These are phyloP conservation scores for Probosciger aterrimus DNA, from an alignment of 2,113 vertebrate species.

Conservation along the genomic window DNA sequence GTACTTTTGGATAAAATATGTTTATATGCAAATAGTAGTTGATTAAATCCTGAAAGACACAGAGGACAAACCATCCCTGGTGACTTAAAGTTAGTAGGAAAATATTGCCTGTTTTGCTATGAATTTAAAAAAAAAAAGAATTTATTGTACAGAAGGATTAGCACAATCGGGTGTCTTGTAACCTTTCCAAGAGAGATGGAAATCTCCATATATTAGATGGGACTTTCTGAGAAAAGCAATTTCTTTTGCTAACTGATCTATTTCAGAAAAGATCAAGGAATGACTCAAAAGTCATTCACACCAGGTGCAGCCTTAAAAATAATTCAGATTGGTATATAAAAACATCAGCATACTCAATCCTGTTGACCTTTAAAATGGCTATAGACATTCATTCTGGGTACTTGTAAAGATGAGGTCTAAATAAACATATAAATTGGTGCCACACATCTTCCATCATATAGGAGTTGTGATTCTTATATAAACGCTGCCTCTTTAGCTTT, in stretches of 20 bases:
- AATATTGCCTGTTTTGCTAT: background rate
- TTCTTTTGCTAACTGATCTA: slow-evolving; percentile 32
- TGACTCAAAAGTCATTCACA: slow-evolving; percentile 57
- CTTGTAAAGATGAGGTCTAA: slow-evolving; percentile 48
- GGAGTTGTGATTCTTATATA: background rate
- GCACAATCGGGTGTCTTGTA: background rate
- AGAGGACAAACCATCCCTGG: background rate
- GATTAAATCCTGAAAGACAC: background rate
- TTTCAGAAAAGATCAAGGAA: slow-evolving; percentile 62
- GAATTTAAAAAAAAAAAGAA: background rate
- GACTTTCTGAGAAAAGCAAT: slow-evolving; percentile 28
- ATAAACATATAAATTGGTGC: slow-evolving; percentile 14
- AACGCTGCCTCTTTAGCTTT: slow-evolving; percentile 1
- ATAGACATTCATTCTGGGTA: slow-evolving; percentile 12
- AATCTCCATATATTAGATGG: background rate
- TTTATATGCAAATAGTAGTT: background rate
- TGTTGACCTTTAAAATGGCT: slow-evolving; percentile 66
- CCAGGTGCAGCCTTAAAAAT: slow-evolving; percentile 50
- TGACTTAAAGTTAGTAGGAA: background rate
- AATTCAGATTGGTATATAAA: slow-evolving; percentile 43
- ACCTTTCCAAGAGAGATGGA: slow-evolving; percentile 22
- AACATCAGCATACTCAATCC: slow-evolving; percentile 24
- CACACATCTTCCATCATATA: background rate
- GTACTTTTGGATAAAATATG: background rate
- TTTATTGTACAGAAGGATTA: background rate